phyloP scores from a whole-genome alignment of 2,888 invertebrate genomes.

The Lasioglossum zephyrum region DNA sequence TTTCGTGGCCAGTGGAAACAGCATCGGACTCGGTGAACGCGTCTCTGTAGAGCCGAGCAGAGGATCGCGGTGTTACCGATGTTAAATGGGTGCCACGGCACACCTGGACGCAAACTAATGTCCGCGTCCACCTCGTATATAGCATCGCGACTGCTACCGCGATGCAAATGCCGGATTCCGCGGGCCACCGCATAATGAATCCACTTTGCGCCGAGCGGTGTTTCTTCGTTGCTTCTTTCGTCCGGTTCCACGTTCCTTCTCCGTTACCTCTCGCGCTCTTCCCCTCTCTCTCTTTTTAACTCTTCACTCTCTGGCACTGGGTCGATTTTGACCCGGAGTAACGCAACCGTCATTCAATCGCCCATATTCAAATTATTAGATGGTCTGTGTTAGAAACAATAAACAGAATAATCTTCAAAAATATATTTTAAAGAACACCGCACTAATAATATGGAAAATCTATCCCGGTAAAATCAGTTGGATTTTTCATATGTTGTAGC shows the following conservation, averaged over 20 bases:
- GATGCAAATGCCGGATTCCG: constrained; percentile 80
- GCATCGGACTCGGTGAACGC: not conserved
- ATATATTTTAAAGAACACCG: no score
- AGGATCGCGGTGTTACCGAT: constrained; percentile 80
- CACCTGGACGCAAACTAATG: constrained; percentile 83
- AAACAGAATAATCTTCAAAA: no score
- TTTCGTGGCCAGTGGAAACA: constrained; percentile 10
- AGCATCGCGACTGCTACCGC: constrained; percentile 76
- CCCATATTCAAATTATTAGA: not conserved
- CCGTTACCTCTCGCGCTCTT: not conserved
- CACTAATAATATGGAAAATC: no score
- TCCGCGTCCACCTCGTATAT: constrained; percentile 73
- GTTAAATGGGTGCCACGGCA: constrained; percentile 82
- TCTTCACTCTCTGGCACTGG: not conserved
- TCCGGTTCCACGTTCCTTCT: constrained; percentile 37
- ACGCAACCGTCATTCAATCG: not conserved
- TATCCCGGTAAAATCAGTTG: no score
- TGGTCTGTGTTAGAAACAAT: no score
- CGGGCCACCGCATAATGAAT: constrained; percentile 80
- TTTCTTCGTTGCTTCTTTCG: constrained; percentile 45
- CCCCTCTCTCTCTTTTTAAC: not conserved
- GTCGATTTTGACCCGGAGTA: not conserved
- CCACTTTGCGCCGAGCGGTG: constrained; percentile 78
- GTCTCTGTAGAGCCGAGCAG: not conserved
- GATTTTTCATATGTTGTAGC: no score